These are phyloP conservation scores for Cassiopea xamachana DNA, from an alignment of 30 jellyfish, hydroid and myxozoan genomes.

Conservation along the genomic window DNA sequence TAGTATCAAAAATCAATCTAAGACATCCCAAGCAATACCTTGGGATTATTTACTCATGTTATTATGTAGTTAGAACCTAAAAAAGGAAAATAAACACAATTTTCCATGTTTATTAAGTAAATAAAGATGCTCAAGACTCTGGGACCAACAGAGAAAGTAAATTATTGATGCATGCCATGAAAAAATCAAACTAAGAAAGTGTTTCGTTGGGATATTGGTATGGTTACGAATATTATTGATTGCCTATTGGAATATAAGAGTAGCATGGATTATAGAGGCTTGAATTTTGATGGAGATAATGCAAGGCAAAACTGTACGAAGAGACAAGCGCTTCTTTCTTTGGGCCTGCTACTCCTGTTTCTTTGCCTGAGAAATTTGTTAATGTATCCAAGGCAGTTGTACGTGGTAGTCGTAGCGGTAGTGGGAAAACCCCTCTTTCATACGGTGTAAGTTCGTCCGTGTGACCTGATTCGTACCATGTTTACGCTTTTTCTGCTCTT, in stretches of 20 bases:
- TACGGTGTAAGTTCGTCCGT: slow-evolving; percentile 23
- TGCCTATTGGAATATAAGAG: slow-evolving; percentile 39
- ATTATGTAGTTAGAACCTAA: too few species aligned
- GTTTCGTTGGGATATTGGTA: slow-evolving; percentile 39
- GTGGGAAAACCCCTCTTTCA: slow-evolving; percentile 63
- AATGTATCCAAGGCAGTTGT: slow-evolving; percentile 37
- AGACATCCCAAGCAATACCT: too few species aligned
- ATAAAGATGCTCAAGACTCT: too few species aligned
- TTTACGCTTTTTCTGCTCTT: not conserved
- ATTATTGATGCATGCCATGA: too few species aligned
- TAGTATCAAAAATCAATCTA: too few species aligned
- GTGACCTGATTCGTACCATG: not conserved
- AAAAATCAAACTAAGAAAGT: slow-evolving; percentile 1
- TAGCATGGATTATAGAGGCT: slow-evolving; percentile 44
- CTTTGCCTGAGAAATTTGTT: slow-evolving; percentile 9
- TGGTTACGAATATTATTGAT: slow-evolving; percentile 23
- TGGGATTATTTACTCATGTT: too few species aligned
- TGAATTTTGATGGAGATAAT: slow-evolving; percentile 34
- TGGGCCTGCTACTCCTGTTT: slow-evolving; percentile 40
- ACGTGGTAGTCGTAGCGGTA: slow-evolving; percentile 74
- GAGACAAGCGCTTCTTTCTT: slow-evolving; percentile 17
- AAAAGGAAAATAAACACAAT: too few species aligned
- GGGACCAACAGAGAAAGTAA: too few species aligned
- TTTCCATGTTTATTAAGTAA: too few species aligned
- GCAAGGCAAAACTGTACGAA: slow-evolving; percentile 18